Evolutionary conservation across 1,140 invertebrate species (phyloP).

Genomic region (Augochlora pura): DNA sequence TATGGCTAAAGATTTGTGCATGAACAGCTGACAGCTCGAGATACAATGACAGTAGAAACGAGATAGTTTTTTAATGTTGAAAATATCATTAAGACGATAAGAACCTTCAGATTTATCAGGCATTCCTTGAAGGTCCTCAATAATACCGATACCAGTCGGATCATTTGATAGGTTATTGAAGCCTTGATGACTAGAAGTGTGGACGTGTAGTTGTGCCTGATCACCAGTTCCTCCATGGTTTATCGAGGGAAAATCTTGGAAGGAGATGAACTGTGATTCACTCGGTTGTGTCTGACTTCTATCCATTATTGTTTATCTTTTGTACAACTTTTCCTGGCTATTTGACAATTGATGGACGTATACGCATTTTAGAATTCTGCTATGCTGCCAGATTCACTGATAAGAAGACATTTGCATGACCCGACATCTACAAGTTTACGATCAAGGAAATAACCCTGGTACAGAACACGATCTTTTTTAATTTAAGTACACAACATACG

Average conservation of each 20-base stretch:
- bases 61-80: not conserved
- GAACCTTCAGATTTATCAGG: slow-evolving; percentile 65
- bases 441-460: too few species aligned
- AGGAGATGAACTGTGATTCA: slow-evolving; percentile 74
- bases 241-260: slow-evolving; percentile 73
- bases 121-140: slow-evolving; percentile 69
- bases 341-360: slow-evolving; percentile 37
- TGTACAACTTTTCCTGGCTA: not conserved
- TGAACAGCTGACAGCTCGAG: not conserved
- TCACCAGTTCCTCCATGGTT: slow-evolving; percentile 54
- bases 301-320: slow-evolving; percentile 43
- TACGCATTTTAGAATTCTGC: not conserved
- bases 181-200: slow-evolving; percentile 69
- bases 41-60: not conserved
- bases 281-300: slow-evolving; percentile 36
- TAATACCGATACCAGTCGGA: slow-evolving; percentile 64
- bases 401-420: not conserved
- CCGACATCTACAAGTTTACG: not conserved
- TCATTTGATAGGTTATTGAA: slow-evolving; percentile 66
- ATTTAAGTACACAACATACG: too few species aligned
- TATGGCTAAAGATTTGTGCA: not conserved
- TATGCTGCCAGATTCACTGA: not conserved
- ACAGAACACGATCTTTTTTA: too few species aligned
- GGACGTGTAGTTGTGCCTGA: slow-evolving; percentile 71
- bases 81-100: not conserved